Percentiles rank a stretch among this genome's conserved stretches.
Evolutionary conservation across 2,797 vertebrate species (phyloP).

Genomic region (Gallinago solitaria): DNA sequence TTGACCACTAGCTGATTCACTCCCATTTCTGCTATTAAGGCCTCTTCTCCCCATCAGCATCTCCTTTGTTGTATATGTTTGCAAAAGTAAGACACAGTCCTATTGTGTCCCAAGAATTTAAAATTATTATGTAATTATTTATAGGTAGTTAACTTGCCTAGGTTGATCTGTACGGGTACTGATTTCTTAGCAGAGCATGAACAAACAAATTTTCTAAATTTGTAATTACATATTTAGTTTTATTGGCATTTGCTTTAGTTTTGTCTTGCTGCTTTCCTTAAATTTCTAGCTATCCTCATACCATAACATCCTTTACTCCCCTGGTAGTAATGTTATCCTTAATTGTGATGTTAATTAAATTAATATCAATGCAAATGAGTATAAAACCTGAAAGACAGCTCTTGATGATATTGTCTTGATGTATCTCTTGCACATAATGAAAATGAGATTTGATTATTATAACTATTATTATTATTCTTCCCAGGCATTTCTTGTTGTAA

Average conservation of each 20-base stretch:
- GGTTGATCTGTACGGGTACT: fast-evolving
- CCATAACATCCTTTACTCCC: not conserved
- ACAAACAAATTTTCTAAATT: not conserved
- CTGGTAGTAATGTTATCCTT: not conserved
- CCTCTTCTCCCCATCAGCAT: not conserved
- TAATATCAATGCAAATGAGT: not conserved
- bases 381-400: not conserved
- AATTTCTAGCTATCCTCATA: not conserved
- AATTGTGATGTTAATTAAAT: not conserved
- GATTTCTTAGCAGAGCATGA: not conserved
- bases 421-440: not conserved
- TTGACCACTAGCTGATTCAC: not conserved
- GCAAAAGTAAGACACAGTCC: not conserved
- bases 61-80: not conserved
- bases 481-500: not conserved
- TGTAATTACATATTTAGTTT: not conserved
- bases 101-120: not conserved
- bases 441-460: not conserved
- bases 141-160: not conserved
- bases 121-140: not conserved
- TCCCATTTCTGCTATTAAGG: not conserved
- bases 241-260: not conserved
- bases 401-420: not conserved
- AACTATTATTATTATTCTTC: not conserved
- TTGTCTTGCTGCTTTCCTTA: not conserved